These are phyloP conservation scores for Sycophila sp. DNA, from an alignment of 1,140 invertebrate species.

Conservation along the genomic window DNA sequence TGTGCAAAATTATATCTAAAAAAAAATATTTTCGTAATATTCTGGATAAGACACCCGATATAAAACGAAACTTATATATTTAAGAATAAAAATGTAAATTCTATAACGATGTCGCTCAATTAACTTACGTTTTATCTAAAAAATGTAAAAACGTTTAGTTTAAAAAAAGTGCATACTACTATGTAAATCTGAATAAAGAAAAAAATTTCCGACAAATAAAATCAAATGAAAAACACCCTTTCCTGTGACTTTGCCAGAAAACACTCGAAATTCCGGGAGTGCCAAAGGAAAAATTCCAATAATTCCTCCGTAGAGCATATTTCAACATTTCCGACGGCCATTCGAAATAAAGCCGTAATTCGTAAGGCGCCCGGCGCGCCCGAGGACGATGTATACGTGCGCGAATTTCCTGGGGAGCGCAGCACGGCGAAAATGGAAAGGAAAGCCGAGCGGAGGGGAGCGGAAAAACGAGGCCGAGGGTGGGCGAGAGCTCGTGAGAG, in stretches of 20 bases:
- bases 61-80: no score
- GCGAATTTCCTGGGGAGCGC: constrained; percentile 28
- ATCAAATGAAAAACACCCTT: background rate
- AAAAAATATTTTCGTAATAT: no score
- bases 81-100: no score
- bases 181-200: no score
- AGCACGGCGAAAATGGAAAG: background rate
- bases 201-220: background rate
- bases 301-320: no score
- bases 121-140: no score
- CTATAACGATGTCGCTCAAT: no score
- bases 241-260: no score
- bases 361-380: constrained; percentile 37
- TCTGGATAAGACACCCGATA: no score
- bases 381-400: constrained; percentile 27
- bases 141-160: no score
- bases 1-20: no score
- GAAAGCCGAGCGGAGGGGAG: background rate
- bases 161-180: no score
- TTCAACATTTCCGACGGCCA: constrained; percentile 34
- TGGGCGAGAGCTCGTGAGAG: constrained; percentile 39
- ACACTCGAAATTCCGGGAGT: background rate
- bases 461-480: background rate
- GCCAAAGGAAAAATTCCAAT: background rate
- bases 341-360: constrained; percentile 44